Evolutionary conservation across 2,113 vertebrate species (phyloP), one percentile per base, ranked within the genome.

Genomic region (Halcyon senegalensis): DNA sequence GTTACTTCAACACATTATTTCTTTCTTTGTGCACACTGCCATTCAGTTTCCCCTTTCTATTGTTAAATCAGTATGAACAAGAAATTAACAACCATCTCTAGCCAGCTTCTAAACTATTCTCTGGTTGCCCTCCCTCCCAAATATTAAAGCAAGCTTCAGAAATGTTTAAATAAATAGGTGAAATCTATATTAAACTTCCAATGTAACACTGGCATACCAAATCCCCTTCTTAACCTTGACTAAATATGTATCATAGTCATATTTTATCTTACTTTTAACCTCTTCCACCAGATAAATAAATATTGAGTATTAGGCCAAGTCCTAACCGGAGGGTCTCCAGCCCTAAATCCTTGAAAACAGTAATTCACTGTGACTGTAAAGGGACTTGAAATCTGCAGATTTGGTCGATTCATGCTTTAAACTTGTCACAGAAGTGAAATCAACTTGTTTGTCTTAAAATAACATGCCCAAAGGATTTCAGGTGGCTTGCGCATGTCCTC

Each of bases 381-480:
- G 73, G 5, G 17, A 78, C 62, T 72, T 44, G 44, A 90, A 92
- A 89, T 79, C 48, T 81, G 53, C 43, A 67, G 31, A 44, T 78
- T 87, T 46, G 24, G 39, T 70, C 84, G 48, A 93, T 84, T 87
- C 72, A 78, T 31, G 21, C 48, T 87, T 75, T 87, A 51, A 93
- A 84, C 55, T 59, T 85, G 66, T 90, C 20, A 17, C 13, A 90
- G 62, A 92, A 92, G 89, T 68, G 24, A 96, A 96, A 93, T 62
- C 43, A 60, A 84, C 66, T 90, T 78, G 76, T 86, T 94, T 92
- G 76, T 87, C 77, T 84, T 69, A 90, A 88, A 90, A 84, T 30
- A 87, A n/a, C 46, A 44, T n/a, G 41, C 86, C 72, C 83, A 72
- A 66, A 84, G 69, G 86, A 92, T 64, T 94, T 96, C 90, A 97